Base-by-base conservation (phyloP, 2,113 vertebrate species). In the Vimba vimba region DNA sequence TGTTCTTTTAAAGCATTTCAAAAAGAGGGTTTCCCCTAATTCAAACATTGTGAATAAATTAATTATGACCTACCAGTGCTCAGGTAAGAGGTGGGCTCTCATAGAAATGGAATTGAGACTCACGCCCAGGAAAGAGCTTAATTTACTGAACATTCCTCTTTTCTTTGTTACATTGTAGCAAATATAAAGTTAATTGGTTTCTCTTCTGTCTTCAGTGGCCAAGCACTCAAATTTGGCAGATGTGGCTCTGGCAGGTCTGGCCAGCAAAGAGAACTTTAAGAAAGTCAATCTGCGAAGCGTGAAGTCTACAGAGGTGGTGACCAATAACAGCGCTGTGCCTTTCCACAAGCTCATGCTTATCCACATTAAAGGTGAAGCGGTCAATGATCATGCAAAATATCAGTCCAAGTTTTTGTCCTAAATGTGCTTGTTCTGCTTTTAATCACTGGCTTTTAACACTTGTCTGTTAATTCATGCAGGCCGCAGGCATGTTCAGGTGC, bases 331-430 rank as follows among this genome's bases (percentile, higher is more conserved):
- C 4, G 84, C 93, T 0, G 83, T 95, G 82, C 95, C 95, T 69
- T 96, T 93, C 91, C 89, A 95, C 89, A 95, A 95, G 79, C 93
- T 95, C 83, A 96, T 95, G 95, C 94, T 96, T 10, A 94, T 96
- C 64, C 93, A 94, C 62, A 94, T 96, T 81, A 96, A 96, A 95
- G 95, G 95, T 96, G 86, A 86, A 55, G 47, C n/a, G 3, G 47
- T 77, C 75, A 77, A 39, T 9, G 4, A 0, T 43, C 36, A 43
- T 71, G 68, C 19, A 12, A 73, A 43, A 71, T 71, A 25, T 62
- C 59, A 25, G 10, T 62, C 4, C 10, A 12, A 43, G 21, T 25
- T n/a, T 73, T 2, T 45, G 8, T 69, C 66, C 11, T 45, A n/a
- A n/a, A 74, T 74, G 71, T 25, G 43, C 19, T 25, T 45, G n/a